Base-by-base conservation (phyloP, 2,113 vertebrate genomes). In the Bubo bubo region DNA sequence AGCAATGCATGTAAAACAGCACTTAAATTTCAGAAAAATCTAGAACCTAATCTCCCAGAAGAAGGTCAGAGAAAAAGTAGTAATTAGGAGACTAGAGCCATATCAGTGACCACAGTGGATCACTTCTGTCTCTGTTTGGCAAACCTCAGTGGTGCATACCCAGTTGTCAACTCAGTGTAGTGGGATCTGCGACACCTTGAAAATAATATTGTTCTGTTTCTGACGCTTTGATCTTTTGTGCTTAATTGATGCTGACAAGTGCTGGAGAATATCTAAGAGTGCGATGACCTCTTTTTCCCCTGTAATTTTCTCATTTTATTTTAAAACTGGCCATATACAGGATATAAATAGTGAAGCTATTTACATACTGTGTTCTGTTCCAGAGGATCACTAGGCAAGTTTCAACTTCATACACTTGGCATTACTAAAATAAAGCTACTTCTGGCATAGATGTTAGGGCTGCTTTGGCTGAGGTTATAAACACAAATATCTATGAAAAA, bases 341-440 rank as follows among this genome's bases (percentile, higher is more conserved):
- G 55, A 39, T 89, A 87, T 93, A 95, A 93, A 92, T 93, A 89
- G 52, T 71, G 47, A 89, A 74, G 34, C 45, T 89, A 37, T 94
- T 95, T 95, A 68, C 76, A 79, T 92, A 75, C 24, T 4, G 4
- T 58, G 32, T 72, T 91, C 73, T 89, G 49, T 88, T 95, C 80
- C 76, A 94, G 80, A 58, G 64, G 89, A 91, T 96, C 88, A 85
- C 76, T 82, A 71, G 73, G 86, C 83, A 73, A 91, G 94, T 97
- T 96, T 91, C 60, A 59, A 91, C 52, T 91, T 93, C 80, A 91
- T 91, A 94, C 4, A 1, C 60, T 96, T 92, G 91, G 60, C 83
- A 72, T 67, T 81, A 66, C 70, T 92, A 81, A 93, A 95, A 94
- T 85, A 90, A 95, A 81, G 27, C 49, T 81, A 39, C 72, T 93